Evolutionary conservation across 2,113 vertebrate genomes (phyloP).

Genomic region (Chloebia gouldiae): DNA sequence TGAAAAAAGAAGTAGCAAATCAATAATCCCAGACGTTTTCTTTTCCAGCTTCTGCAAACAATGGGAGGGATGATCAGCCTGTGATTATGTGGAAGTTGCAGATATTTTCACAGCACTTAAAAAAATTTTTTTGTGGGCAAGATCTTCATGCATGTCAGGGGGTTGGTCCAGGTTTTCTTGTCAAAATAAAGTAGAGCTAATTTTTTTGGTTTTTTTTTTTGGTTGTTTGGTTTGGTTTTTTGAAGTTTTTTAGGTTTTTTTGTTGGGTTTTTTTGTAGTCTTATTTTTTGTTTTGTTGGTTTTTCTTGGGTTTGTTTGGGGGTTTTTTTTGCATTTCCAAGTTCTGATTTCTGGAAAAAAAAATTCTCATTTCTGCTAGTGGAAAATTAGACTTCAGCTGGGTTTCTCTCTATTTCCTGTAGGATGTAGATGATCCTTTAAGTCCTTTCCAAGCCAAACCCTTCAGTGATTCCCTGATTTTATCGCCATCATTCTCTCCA

Average conservation of each 20-base stretch:
- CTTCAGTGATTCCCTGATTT: background rate
- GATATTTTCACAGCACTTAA: background rate
- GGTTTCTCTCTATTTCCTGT: background rate
- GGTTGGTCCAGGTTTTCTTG: background rate
- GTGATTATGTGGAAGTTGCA: background rate
- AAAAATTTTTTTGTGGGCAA: background rate
- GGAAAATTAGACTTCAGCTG: background rate
- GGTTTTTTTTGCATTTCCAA: background rate
- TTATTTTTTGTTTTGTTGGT: no score
- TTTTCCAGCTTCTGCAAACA: conserved; percentile 44
- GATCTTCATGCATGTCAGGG: background rate
- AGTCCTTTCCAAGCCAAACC: background rate
- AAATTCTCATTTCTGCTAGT: background rate
- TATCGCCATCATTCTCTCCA: no score
- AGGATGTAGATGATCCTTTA: no score
- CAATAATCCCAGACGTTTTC: conserved; percentile 22
- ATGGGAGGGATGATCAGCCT: background rate
- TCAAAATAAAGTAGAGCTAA: background rate
- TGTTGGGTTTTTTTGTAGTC: background rate
- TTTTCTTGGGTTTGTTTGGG: background rate
- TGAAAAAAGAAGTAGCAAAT: conserved; percentile 50
- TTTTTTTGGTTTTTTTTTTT: background rate
- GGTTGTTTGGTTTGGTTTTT: background rate
- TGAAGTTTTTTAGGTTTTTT: no score
- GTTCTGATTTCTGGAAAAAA: background rate